Percentiles rank a stretch among this genome's conserved stretches.
These are phyloP conservation scores for Lydus trimaculatus DNA, from an alignment of 2,888 invertebrate genomes.

Conservation along the genomic window DNA sequence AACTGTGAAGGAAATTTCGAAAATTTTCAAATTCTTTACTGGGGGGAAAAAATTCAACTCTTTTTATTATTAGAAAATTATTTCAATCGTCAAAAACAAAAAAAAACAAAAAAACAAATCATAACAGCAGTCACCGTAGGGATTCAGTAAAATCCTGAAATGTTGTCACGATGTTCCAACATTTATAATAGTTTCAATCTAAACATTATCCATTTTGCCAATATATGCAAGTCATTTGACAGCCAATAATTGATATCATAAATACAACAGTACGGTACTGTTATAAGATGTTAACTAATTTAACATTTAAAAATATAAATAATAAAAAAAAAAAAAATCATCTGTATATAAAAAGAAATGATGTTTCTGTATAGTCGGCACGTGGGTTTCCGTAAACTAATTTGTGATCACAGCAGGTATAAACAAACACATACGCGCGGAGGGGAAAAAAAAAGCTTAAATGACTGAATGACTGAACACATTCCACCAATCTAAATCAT, in stretches of 20 bases:
- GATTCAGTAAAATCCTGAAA: constrained; percentile 14
- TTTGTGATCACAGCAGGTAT: constrained; percentile 70
- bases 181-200: constrained; percentile 34
- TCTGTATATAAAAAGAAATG: background rate
- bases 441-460: constrained; percentile 66
- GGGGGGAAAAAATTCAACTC: background rate
- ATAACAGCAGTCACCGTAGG: background rate
- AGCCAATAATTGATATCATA: constrained; percentile 56
- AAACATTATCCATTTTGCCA: constrained; percentile 31
- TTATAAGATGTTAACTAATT: constrained; percentile 30
- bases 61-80: background rate
- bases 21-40: too few relatives aligned
- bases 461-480: constrained; percentile 69
- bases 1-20: constrained; percentile 11
- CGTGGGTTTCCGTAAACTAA: constrained; percentile 66
- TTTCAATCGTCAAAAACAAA: background rate
- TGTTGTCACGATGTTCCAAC: constrained; percentile 41
- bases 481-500: constrained; percentile 61
- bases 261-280: constrained; percentile 43
- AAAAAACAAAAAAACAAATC: background rate
- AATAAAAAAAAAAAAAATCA: constrained; percentile 10
- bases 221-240: constrained; percentile 51
- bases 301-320: constrained; percentile 31
- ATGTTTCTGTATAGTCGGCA: constrained; percentile 40
- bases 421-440: constrained; percentile 67